phyloP scores from a whole-genome alignment of 2,113 vertebrate species.

The Channa maculata region DNA sequence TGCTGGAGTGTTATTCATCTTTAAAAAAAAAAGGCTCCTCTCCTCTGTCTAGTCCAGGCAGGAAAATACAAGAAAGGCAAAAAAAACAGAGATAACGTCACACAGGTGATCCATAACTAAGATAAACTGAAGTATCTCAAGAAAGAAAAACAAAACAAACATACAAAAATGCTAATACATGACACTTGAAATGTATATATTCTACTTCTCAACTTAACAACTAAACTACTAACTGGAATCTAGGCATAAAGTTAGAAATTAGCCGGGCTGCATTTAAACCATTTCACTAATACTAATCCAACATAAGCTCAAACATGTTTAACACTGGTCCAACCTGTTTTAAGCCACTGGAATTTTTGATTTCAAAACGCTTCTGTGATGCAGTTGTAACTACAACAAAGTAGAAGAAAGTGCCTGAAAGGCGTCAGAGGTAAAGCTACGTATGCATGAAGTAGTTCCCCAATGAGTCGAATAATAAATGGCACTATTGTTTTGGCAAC shows the following conservation, averaged over 20 bases:
- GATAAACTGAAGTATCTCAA: not conserved
- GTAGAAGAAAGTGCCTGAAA: slow-evolving; percentile 27
- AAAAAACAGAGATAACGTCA: slow-evolving; percentile 43
- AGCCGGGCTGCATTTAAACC: slow-evolving; percentile 9
- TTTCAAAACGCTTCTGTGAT: too few species aligned
- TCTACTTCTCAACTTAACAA: too few species aligned
- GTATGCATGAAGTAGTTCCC: slow-evolving; percentile 55
- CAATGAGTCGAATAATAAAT: slow-evolving; percentile 60
- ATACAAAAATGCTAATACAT: too few species aligned
- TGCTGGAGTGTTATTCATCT: slow-evolving; percentile 45
- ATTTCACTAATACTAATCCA: slow-evolving; percentile 4
- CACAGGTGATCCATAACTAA: not conserved
- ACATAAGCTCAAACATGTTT: not conserved
- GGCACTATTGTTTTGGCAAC: slow-evolving; percentile 69
- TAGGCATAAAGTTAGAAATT: not conserved
- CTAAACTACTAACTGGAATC: not conserved
- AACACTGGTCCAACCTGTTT: not conserved
- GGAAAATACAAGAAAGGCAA: slow-evolving; percentile 37
- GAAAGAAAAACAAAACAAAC: not conserved
- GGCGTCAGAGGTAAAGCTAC: slow-evolving; percentile 18
- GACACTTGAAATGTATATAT: too few species aligned
- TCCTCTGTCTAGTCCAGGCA: slow-evolving; percentile 12
- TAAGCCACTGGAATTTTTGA: not conserved
- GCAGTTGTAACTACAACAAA: slow-evolving; percentile 33
- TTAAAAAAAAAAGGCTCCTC: slow-evolving; percentile 11